Evolutionary conservation across 2,113 vertebrate species (phyloP), one percentile per base, ranked within the genome.

Genomic region (Donacobius atricapilla): DNA sequence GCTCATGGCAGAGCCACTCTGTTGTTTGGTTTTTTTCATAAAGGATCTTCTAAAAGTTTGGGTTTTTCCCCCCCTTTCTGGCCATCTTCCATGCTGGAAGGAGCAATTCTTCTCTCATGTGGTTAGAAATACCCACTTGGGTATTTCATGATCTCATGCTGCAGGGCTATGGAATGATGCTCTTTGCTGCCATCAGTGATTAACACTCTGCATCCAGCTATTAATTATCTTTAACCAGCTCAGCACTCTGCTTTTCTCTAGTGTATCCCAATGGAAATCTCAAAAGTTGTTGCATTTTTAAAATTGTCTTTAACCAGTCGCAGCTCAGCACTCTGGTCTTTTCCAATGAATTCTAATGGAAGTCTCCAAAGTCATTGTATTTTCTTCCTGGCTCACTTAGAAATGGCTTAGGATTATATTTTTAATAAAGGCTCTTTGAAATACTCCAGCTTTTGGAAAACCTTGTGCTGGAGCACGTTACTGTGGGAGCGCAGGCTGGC

Each of bases 81-180:
- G 76, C 47, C 22, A 20, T 25, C 54, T 27, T 89, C 83, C 80
- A 21, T 58, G 64, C 72, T 93, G 89, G 68, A 89, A 84, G 77
- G 47, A 78, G 93, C 56, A 81, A 39, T 7, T 22, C 11, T 89
- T 47, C 40, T 97, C 93, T 96, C 79, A 30, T 88, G 71, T 89
- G 89, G 89, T 83, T 66, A 78, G 93, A 78, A 96, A 83, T 66
- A 93, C 44, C 72, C 35, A 24, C 83, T 87, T 86, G 89, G 86
- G 86, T 76, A 80, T n/a, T n/a, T n/a, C n/a, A 47, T 93, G 94
- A 93, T 56, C 51, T 92, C 86, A 92, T 66, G 76, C 83, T 83
- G 28, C 39, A 58, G 71, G 71, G 88, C 92, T 14, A 50, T 8
- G 58, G 83, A 93, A 73, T 77, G 85, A 72, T 23, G 48, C n/a